phyloP scores from a whole-genome alignment of 2,113 vertebrate species.

The Nestor notabilis region DNA sequence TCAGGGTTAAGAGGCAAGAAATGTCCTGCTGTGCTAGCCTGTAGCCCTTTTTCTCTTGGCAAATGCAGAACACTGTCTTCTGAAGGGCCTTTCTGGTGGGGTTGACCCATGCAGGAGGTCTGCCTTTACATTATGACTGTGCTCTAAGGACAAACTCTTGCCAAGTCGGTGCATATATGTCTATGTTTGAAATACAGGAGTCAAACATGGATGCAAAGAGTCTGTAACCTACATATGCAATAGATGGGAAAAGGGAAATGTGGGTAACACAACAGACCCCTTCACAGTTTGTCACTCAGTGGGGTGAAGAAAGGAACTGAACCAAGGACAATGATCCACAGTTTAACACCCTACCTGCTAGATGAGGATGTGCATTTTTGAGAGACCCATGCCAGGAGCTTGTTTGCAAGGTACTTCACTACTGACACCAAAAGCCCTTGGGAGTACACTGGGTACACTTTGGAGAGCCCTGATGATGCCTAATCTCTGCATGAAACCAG shows the following conservation, averaged over 20 bases:
- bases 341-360: neutral
- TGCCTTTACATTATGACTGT: neutral
- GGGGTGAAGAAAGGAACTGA: neutral
- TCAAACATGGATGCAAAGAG: neutral
- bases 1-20: neutral
- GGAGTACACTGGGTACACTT: neutral
- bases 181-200: neutral
- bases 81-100: neutral
- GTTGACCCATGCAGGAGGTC: neutral
- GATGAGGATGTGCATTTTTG: neutral
- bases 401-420: slow-evolving; percentile 5
- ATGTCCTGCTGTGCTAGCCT: neutral
- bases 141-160: neutral
- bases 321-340: accelerated
- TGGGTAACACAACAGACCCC: neutral
- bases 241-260: neutral
- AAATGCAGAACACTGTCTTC: neutral
- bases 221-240: neutral
- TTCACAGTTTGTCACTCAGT: neutral
- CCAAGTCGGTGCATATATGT: neutral
- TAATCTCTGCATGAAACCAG: neutral
- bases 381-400: neutral
- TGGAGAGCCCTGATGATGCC: neutral
- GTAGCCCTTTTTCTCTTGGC: neutral
- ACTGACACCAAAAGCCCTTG: neutral